Base-by-base conservation (phyloP, 2,113 vertebrate species). In the Paradoxurus hermaphroditus region DNA sequence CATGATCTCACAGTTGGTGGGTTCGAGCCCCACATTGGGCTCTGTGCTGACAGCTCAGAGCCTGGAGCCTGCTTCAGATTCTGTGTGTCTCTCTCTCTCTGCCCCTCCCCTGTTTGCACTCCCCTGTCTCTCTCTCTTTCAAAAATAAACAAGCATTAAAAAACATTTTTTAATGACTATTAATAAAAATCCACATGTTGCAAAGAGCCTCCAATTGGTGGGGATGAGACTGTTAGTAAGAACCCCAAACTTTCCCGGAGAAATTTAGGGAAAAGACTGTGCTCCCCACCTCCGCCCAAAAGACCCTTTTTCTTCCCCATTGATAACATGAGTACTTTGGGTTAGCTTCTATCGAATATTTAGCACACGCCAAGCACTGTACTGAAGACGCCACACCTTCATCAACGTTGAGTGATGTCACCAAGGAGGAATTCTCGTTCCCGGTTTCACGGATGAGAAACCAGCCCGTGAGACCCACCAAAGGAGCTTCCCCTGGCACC, bases 231-330 rank as follows among this genome's bases (percentile, higher is more conserved):
- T 53, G 51, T 53, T 56, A n/a, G 51, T 67, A 63, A 75, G 46
- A 25, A n/a, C 59, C 65, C 18, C 41, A 94, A 93, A 65, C 36
- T 49, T 85, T 67, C 44, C 59, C 53, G 46, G 44, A 86, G 90
- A 83, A 84, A 91, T 72, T 16, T 49, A 68, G 44, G 12, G 39
- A 86, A 86, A 81, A 86, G 27, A 41, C 44, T 92, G 92, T 79
- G 29, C 31, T 36, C 41, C 73, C 44, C 8, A 73, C 44, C 27
- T 5, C 53, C 39, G 29, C 39, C 12, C 41, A 67, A 82, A 85
- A 84, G 39, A 53, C 23, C 5, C 4, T 14, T 78, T 65, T 78
- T 34, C 23, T 90, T 49, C 39, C 23, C 31, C 36, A 36, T 8
- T 5, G n/a, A 23, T 88, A 51, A n/a, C 8, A 86, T 23, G 34